Base-by-base conservation (phyloP, 1,140 invertebrate genomes). In the Eumeta japonica region DNA sequence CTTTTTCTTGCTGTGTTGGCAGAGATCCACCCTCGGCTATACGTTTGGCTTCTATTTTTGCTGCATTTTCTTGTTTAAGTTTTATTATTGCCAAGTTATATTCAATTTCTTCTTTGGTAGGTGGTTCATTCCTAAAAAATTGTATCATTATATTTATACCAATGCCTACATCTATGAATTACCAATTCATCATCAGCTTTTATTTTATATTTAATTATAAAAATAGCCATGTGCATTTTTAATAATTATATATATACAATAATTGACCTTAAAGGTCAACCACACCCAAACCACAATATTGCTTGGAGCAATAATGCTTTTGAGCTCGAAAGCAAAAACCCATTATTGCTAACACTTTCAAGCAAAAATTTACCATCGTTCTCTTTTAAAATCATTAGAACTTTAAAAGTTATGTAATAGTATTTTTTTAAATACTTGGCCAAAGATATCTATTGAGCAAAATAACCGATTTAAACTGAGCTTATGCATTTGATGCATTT, bases 1-100 rank as follows among this genome's bases (percentile, higher is more conserved):
- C 68, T 17, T 37, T 60, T 10, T 55, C 55, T 11, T 54, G 35
- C 11, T 43, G 10, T 7, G 50, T 15, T 16, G 68, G 65, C n/a
- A 66, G 35, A 5, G 59, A 53, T 9, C 64, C 65, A 17, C 65
- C 65, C 12, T 66, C 65, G 4, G 46, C 40, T 10, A 72, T 35
- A 12, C 63, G 58, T 36, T 64, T 48, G 3, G 41, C 35, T 30
- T 87, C 81, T 37, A 90, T 51, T 54, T 82, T 78, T 7, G 79
- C 76, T n/a, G 88, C 88, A 77, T 90, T 91, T 37, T 79, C 54
- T 53, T 86, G 84, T 43, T 88, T 90, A 55, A 79, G 66, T 49
- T 86, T 56, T 54, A 86, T 84, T 37, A 88, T 76, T 24, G 81
- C 76, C 29, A 84, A 64, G 73, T 90, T 92, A 46, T 75, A 74